phyloP scores from a whole-genome alignment of 2,888 invertebrate genomes.

The Chrysolina americana region DNA sequence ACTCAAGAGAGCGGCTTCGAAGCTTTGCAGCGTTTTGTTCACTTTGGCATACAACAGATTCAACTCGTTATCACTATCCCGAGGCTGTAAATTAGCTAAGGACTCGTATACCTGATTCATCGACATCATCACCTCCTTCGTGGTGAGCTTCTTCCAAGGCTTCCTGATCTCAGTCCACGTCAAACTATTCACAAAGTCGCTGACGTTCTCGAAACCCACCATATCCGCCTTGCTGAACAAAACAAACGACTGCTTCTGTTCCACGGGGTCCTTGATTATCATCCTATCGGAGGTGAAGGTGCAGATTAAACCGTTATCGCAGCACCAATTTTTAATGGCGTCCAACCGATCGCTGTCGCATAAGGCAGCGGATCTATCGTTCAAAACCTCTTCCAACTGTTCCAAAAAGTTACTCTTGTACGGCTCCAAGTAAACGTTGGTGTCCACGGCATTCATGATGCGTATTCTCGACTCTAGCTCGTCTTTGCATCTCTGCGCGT shows the following conservation, averaged over 20 bases:
- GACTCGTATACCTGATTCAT: conserved; percentile 66
- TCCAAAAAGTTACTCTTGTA: conserved; percentile 72
- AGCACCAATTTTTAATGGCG: conserved; percentile 58
- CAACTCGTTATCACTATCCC: conserved; percentile 64
- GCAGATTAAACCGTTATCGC: conserved; percentile 56
- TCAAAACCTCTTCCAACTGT: conserved; percentile 71
- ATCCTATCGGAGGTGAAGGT: conserved; percentile 51
- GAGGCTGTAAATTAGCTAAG: conserved; percentile 61
- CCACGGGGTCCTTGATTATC: conserved; percentile 57
- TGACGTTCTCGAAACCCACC: conserved; percentile 55
- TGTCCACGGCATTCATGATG: conserved; percentile 68
- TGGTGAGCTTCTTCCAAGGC: conserved; percentile 56
- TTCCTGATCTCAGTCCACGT: conserved; percentile 59
- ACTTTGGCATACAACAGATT: conserved; percentile 65
- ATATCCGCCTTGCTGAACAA: conserved; percentile 52
- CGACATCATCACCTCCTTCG: conserved; percentile 59
- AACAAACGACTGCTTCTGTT: conserved; percentile 54
- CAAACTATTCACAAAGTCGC: conserved; percentile 58
- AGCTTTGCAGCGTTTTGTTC: conserved; percentile 65
- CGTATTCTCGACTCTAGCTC: conserved; percentile 68
- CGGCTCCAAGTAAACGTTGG: conserved; percentile 66
- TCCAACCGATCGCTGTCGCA: conserved; percentile 49
- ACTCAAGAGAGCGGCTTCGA: conserved; percentile 64
- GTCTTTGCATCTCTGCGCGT: conserved; percentile 70
- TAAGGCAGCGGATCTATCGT: conserved; percentile 52